These are phyloP conservation scores for Conus ventricosus DNA, from an alignment of 1,140 invertebrate species.

Conservation along the genomic window DNA sequence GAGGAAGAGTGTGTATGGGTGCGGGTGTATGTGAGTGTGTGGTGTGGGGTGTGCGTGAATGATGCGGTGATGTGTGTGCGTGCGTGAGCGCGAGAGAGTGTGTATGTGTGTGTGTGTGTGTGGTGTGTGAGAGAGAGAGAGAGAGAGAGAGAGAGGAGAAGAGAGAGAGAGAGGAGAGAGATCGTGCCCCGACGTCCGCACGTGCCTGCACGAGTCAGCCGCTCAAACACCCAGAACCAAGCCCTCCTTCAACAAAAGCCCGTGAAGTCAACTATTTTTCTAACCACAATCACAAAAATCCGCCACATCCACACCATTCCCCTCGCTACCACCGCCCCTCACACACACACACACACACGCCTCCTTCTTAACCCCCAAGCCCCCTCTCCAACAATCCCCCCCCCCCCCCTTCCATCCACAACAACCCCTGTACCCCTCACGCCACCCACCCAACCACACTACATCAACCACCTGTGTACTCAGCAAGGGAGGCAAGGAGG, in stretches of 20 bases:
- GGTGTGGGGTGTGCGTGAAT: too few relatives aligned
- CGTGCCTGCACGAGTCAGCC: slow-evolving; percentile 4
- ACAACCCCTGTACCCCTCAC: not conserved
- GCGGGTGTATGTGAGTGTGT: too few relatives aligned
- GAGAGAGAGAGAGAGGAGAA: too few relatives aligned
- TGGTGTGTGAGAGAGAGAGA: too few relatives aligned
- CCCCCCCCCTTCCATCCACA: not conserved
- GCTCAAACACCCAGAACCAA: not conserved
- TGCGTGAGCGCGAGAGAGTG: too few relatives aligned
- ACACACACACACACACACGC: not conserved
- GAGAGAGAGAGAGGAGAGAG: too few relatives aligned
- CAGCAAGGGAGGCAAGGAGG: not conserved
- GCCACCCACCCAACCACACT: not conserved
- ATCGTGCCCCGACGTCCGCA: not conserved
- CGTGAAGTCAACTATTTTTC: slow-evolving; percentile 8
- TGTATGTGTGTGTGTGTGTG: too few relatives aligned
- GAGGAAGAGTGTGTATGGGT: not conserved
- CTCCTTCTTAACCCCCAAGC: too few relatives aligned
- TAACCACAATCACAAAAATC: not conserved
- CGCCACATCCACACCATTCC: not conserved
- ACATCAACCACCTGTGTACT: slow-evolving; percentile 10
- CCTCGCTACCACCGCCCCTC: not conserved
- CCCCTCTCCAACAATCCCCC: not conserved
- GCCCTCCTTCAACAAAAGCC: slow-evolving; percentile 4
- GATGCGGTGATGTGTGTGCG: too few relatives aligned